phyloP scores from a whole-genome alignment of 2,113 vertebrate genomes.

The Balaeniceps rex region DNA sequence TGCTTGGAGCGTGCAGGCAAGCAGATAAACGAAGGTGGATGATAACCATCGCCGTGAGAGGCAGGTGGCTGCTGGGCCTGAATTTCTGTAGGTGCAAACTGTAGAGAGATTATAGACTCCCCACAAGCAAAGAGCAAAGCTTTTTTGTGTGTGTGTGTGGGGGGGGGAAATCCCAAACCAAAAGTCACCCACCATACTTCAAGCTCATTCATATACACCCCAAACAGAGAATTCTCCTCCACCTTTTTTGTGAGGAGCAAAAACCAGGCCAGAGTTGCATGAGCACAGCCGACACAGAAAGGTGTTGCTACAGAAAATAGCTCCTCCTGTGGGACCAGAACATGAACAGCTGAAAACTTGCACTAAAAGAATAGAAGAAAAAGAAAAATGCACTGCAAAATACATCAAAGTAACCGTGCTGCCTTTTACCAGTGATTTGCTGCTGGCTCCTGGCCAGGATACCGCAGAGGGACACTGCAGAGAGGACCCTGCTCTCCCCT shows the following conservation, averaged over 20 bases:
- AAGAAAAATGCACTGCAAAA: not conserved
- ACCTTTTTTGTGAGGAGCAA: not conserved
- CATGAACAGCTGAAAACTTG: not conserved
- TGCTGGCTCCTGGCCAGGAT: not conserved
- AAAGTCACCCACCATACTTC: not conserved
- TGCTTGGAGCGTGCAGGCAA: not conserved
- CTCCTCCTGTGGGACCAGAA: not conserved
- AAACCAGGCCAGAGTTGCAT: not conserved
- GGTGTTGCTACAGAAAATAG: not conserved
- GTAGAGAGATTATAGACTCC: not conserved
- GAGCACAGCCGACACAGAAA: not conserved
- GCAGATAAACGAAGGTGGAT: not conserved
- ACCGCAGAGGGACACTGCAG: not conserved
- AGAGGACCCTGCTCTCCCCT: not conserved
- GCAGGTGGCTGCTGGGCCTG: not conserved
- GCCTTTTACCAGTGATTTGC: not conserved
- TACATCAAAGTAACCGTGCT: not conserved
- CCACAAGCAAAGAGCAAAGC: not conserved
- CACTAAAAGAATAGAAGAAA: not conserved
- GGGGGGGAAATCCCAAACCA: not conserved
- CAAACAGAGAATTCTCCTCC: not conserved
- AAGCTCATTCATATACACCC: not conserved
- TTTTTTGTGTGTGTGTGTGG: not conserved
- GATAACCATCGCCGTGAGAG: no score
- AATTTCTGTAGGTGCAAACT: not conserved